A percentile compares a stretch with the other conserved stretches of the same genome.
phyloP scores from a whole-genome alignment of 2,113 vertebrate species.

The Sardina pilchardus region DNA sequence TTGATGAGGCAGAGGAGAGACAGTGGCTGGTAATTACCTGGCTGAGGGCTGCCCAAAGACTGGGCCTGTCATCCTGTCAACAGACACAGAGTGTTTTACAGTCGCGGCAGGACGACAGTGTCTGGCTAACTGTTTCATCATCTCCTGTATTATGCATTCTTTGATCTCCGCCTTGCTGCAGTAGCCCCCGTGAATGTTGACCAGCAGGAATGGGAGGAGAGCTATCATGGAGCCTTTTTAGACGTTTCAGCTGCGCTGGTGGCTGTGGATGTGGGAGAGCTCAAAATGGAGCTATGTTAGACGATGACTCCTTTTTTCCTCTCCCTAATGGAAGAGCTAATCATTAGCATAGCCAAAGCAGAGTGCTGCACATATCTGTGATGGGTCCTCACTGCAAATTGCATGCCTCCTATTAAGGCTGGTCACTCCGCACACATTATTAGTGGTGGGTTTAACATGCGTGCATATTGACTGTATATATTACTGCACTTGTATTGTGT shows the following conservation, averaged over 20 bases:
- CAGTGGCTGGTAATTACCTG: conserved; percentile 38
- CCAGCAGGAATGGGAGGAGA: neutral
- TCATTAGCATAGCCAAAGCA: neutral
- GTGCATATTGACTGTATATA: neutral
- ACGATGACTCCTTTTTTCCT: neutral
- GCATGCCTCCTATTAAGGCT: neutral
- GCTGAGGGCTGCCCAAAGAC: neutral
- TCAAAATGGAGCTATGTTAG: neutral
- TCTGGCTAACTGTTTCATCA: neutral
- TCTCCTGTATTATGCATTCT: neutral
- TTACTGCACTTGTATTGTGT: neutral
- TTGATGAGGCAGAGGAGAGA: conserved; percentile 45
- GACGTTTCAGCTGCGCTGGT: neutral
- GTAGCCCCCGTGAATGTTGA: neutral
- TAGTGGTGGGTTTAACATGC: neutral
- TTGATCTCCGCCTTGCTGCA: neutral
- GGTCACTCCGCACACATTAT: neutral
- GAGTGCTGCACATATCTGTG: neutral
- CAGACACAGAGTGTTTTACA: neutral
- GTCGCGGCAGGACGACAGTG: neutral
- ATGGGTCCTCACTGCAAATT: neutral
- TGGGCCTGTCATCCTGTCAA: conserved; percentile 5
- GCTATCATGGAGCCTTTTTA: neutral
- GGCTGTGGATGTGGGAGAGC: neutral
- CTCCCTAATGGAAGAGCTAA: neutral